These are phyloP conservation scores for Anneissia japonica DNA, from an alignment of 35 echinoderm and acorn worm genomes.

Conservation along the genomic window DNA sequence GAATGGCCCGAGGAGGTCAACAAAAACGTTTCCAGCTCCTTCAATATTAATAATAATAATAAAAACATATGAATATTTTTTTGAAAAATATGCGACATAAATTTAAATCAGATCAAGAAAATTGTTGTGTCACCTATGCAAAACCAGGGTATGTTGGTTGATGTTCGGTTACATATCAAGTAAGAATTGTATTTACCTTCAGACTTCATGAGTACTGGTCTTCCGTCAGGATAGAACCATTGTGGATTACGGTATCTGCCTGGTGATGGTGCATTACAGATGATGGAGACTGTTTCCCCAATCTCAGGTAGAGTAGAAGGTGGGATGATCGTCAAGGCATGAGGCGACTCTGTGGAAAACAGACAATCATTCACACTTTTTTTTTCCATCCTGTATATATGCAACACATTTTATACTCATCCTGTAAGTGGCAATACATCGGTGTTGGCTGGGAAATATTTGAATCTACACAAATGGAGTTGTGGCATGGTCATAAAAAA, in stretches of 20 bases:
- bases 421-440: too few species aligned
- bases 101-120: neutral
- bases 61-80: neutral
- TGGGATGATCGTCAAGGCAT: neutral
- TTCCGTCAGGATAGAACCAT: conserved; percentile 29
- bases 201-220: neutral
- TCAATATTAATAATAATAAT: neutral
- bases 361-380: too few species aligned
- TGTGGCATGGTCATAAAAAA: too few species aligned
- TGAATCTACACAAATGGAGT: too few species aligned
- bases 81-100: neutral
- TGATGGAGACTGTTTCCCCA: conserved; percentile 30
- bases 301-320: conserved; percentile 16
- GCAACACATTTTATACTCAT: too few species aligned
- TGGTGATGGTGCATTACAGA: conserved; percentile 37
- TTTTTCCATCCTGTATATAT: too few species aligned
- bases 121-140: too few species aligned
- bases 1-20: conserved; percentile 33
- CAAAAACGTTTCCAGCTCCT: conserved; percentile 30
- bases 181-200: conserved; percentile 6
- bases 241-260: conserved; percentile 32
- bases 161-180: too few species aligned
- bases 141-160: too few species aligned
- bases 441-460: too few species aligned
- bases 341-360: neutral